Evolutionary conservation across 2,113 vertebrate genomes (phyloP), one percentile per base, ranked within the genome.

Genomic region (Malurus elegans): DNA sequence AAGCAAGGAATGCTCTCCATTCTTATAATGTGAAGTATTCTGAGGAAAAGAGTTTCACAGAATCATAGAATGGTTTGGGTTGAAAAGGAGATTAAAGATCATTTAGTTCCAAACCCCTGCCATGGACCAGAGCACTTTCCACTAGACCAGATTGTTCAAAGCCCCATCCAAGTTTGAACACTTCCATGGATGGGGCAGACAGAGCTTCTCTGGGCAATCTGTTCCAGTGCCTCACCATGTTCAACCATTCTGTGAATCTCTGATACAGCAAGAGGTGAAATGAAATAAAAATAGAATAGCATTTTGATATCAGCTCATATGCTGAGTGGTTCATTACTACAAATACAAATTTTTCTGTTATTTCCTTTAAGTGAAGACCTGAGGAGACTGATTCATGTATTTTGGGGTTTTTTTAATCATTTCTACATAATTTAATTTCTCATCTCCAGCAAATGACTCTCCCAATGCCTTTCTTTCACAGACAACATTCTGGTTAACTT

Each of bases 361-460:
- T n/a, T 51, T 38, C 28, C 45, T 53, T n/a, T n/a, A 20, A 74
- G 3, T 60, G 70, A 67, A 20, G 20, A 53, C 11, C 19, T 47
- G 24, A 29, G 3, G 0, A 74, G 26, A n/a, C 10, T 38, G 8
- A 42, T 64, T 80, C 12, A 36, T 42, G 3, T 11, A 20, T 45
- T 56, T 8, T 2, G 47, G 10, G 19, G 2, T 1, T 12, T 48
- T 86, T 51, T 93, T 57, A 0, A 14, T 66, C 1, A 45, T 79
- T 64, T 62, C 47, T 51, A 29, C 18, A 23, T 42, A 45, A 54
- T 50, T 45, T 76, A 54, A 67, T 83, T 75, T 86, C 21, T 61
- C 1, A 6, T 82, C 62, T 51, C 0, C 0, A 50, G 34, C 3
- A 71, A 74, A 28, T 6, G 1, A 26, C 9, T 48, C 4, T 29